A percentile compares a stretch with the other conserved stretches of the same genome.
phyloP scores from a whole-genome alignment of 1,140 invertebrate species.

The Aphelinus certus region DNA sequence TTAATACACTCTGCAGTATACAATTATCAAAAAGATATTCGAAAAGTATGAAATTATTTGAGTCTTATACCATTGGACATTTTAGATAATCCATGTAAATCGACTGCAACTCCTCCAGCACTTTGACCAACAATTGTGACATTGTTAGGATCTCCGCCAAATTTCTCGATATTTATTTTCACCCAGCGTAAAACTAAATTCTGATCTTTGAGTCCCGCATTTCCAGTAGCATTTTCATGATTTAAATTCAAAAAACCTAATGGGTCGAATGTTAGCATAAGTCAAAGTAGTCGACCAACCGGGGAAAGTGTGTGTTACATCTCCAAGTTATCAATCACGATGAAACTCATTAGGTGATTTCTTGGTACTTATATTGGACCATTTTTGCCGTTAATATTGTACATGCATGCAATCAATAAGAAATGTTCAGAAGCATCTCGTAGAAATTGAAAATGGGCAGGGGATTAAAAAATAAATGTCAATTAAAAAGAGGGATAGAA shows the following conservation, averaged over 20 bases:
- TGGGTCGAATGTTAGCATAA: not conserved
- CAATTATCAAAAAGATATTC: not conserved
- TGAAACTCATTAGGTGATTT: not conserved
- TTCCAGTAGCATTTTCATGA: conserved; percentile 70
- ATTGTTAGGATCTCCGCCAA: conserved; percentile 50
- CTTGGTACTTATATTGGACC: too few relatives aligned
- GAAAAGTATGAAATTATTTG: not conserved
- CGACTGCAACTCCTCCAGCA: conserved; percentile 65
- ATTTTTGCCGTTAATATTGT: too few relatives aligned
- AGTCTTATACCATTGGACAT: conserved; percentile 56
- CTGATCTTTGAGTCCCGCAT: conserved; percentile 73
- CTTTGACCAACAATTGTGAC: conserved; percentile 69
- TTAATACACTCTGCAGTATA: not conserved
- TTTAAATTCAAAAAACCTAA: conserved; percentile 69
- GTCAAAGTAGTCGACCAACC: not conserved
- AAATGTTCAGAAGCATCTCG: too few relatives aligned
- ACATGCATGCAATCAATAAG: too few relatives aligned
- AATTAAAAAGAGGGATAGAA: too few relatives aligned
- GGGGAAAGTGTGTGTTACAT: too few relatives aligned
- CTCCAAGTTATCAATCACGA: not conserved
- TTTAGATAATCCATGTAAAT: conserved; percentile 63
- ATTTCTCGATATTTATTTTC: conserved; percentile 57
- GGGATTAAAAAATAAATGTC: too few relatives aligned
- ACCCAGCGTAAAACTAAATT: conserved; percentile 62
- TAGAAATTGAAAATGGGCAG: too few relatives aligned